Evolutionary conservation across 2,797 vertebrate genomes (phyloP).

Genomic region (Prunella strophiata): DNA sequence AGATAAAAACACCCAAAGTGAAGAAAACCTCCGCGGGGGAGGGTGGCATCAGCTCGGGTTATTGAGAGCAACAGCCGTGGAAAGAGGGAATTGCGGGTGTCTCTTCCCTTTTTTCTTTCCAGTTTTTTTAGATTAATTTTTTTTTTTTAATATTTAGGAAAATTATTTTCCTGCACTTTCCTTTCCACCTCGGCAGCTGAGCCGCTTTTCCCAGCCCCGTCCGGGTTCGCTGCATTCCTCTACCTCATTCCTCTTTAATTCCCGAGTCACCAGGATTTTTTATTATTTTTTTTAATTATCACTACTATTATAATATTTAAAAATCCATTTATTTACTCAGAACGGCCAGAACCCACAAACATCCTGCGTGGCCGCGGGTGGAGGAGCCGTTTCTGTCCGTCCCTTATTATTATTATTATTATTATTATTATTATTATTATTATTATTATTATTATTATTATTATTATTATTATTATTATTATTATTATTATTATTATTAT

Average conservation of each 20-base stretch:
- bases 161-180: not conserved
- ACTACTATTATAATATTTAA: not conserved
- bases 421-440: not conserved
- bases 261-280: not conserved
- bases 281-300: not conserved
- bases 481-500: not conserved
- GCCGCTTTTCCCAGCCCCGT: not conserved
- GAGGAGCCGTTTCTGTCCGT: not conserved
- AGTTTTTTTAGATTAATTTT: not conserved
- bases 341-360: not conserved
- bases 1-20: not conserved
- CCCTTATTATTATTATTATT: not conserved
- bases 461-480: not conserved
- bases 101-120: not conserved
- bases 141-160: not conserved
- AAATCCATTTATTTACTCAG: not conserved
- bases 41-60: not conserved
- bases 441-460: not conserved
- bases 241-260: not conserved
- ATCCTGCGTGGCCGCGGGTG: not conserved
- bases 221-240: not conserved
- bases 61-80: not conserved
- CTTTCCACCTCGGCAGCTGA: not conserved
- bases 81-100: not conserved
- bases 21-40: not conserved